Percentiles rank a stretch among this genome's conserved stretches.
phyloP scores from a whole-genome alignment of 2,797 vertebrate genomes.

The Myiotriccus ornatus region DNA sequence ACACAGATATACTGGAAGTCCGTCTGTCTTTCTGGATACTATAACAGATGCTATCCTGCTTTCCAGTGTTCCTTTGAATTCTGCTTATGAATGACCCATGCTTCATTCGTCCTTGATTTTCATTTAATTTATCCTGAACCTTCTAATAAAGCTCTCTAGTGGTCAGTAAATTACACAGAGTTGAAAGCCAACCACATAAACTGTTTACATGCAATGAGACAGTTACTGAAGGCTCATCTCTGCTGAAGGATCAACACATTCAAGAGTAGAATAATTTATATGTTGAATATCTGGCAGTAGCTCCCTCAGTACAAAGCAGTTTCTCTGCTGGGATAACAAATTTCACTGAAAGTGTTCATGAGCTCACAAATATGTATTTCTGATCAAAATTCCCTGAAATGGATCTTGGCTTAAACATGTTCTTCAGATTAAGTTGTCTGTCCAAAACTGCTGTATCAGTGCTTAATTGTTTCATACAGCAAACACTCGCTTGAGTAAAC shows the following conservation, averaged over 20 bases:
- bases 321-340: background rate
- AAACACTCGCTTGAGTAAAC: background rate
- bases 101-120: conserved; percentile 37
- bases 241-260: background rate
- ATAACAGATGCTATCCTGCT: background rate
- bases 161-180: conserved; percentile 3
- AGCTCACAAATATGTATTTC: background rate
- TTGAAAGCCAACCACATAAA: conserved; percentile 19
- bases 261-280: background rate
- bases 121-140: conserved; percentile 29
- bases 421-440: background rate
- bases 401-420: background rate
- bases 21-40: background rate
- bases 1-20: background rate
- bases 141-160: background rate
- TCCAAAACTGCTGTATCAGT: background rate
- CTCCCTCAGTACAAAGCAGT: background rate
- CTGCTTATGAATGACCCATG: background rate
- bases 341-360: background rate
- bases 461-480: background rate
- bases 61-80: background rate
- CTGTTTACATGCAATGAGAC: background rate
- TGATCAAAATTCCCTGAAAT: background rate
- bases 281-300: background rate
- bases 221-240: background rate